A percentile compares a stretch with the other conserved stretches of the same genome.
Evolutionary conservation across 2,113 vertebrate genomes (phyloP).

Genomic region (Lasiurus borealis): DNA sequence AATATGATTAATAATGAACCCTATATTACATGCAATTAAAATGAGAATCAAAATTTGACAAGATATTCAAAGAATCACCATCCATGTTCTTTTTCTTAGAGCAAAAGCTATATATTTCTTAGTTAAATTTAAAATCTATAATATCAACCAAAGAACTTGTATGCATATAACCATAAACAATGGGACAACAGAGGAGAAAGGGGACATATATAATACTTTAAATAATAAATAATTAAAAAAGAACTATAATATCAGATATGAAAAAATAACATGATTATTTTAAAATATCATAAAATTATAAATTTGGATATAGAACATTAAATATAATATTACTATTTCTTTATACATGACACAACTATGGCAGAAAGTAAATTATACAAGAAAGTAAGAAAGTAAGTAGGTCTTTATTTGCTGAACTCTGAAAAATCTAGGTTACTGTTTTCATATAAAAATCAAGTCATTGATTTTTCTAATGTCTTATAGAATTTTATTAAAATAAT

Average conservation of each 20-base stretch:
- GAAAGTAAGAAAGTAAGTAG: not conserved
- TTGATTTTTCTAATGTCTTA: not conserved
- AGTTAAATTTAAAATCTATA: not conserved
- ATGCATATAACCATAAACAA: too few species aligned
- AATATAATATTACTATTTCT: not conserved
- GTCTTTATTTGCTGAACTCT: not conserved
- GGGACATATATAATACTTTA: too few species aligned
- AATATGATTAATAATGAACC: not conserved
- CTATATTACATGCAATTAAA: not conserved
- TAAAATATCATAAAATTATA: not conserved
- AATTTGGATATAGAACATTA: not conserved
- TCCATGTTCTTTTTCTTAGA: not conserved
- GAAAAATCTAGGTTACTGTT: not conserved
- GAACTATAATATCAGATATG: too few species aligned
- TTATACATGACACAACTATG: not conserved
- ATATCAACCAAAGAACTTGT: too few species aligned
- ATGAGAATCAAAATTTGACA: not conserved
- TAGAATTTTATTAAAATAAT: not conserved
- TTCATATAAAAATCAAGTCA: not conserved
- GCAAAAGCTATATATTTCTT: not conserved
- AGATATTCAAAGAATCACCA: not conserved
- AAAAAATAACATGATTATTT: not conserved
- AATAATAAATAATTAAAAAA: too few species aligned
- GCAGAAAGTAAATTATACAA: not conserved
- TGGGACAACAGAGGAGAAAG: too few species aligned